Evolutionary conservation across 2,888 invertebrate species (phyloP).

Genomic region (Monochamus alternatus): DNA sequence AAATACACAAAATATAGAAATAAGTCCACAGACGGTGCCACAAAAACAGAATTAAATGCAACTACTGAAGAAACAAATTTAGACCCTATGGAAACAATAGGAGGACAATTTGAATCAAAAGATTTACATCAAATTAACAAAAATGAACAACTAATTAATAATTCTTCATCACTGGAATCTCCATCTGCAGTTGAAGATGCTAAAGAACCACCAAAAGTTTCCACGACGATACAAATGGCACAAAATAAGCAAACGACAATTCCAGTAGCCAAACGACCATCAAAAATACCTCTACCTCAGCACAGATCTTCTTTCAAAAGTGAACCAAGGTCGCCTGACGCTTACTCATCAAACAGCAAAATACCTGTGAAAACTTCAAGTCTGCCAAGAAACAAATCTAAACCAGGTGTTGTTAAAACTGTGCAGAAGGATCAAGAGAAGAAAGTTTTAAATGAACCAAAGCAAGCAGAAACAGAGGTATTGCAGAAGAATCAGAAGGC

Average conservation of each 20-base stretch:
- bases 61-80: conserved; percentile 12
- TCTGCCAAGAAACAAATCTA: conserved; percentile 2
- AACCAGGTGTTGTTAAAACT: neutral
- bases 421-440: neutral
- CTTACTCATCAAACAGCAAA: conserved; percentile 57
- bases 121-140: neutral
- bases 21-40: conserved; percentile 36
- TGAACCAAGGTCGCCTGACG: conserved; percentile 58
- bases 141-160: neutral
- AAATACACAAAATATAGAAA: conserved; percentile 54
- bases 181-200: neutral
- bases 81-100: conserved; percentile 45
- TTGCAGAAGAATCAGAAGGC: neutral
- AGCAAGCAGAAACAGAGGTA: neutral
- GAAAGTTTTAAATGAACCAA: neutral
- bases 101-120: neutral
- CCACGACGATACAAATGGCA: conserved; percentile 64
- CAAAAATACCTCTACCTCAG: conserved; percentile 67
- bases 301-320: conserved; percentile 62
- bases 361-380: conserved; percentile 61
- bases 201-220: conserved; percentile 55
- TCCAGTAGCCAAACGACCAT: conserved; percentile 60
- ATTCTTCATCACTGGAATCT: neutral
- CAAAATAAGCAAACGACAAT: conserved; percentile 63
- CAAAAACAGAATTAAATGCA: conserved; percentile 3